Base-by-base conservation (phyloP, 2,888 invertebrate genomes). In the Mimas tiliae region DNA sequence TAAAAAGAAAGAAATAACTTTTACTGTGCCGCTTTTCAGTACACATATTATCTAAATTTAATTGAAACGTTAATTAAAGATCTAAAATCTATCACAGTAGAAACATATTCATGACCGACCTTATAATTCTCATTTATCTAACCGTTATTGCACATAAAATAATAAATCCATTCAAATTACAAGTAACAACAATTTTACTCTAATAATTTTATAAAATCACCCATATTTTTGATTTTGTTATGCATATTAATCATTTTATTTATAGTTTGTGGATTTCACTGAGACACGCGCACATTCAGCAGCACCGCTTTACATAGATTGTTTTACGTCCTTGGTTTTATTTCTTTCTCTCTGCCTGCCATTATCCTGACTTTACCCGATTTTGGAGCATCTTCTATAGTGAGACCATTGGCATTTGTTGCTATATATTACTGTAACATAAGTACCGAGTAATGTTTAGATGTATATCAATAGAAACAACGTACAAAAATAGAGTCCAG, bases 31-130 rank as follows among this genome's bases (percentile, higher is more conserved):
- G 11, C 19, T 19, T 58, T 58, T 19, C 19, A 58, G 38, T 58
- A 42, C 42, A 58, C 11, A 58, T 21, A 16, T n/a, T 19, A 50
- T 52, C 12, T 52, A 33, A 33, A 6, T 52, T 52, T 12, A 14
- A 27, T 52, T 6, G 52, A n/a, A 52, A 50, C 7, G n/a, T 38
- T 42, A n/a, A 45, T 16, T n/a, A 50, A 63, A 27, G 16, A 38
- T 63, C n/a, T 66, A 68, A 65, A 34, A 71, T 70, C 77, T 80
- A 82, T 82, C 81, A 82, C 82, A 82, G 80, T 78, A 75, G 72
- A 80, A 82, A 83, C 81, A 27, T 9, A 82, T 83, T 77, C 67
- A 77, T 72, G 38, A 42, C 38, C 38, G 58, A 58, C 55, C 34
- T 38, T 42, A 42, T 42, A 42, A 16, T 38, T 42, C 19, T 58